A percentile compares a stretch with the other conserved stretches of the same genome.
phyloP scores from a whole-genome alignment of 2,113 vertebrate species.

The Daboia siamensis region DNA sequence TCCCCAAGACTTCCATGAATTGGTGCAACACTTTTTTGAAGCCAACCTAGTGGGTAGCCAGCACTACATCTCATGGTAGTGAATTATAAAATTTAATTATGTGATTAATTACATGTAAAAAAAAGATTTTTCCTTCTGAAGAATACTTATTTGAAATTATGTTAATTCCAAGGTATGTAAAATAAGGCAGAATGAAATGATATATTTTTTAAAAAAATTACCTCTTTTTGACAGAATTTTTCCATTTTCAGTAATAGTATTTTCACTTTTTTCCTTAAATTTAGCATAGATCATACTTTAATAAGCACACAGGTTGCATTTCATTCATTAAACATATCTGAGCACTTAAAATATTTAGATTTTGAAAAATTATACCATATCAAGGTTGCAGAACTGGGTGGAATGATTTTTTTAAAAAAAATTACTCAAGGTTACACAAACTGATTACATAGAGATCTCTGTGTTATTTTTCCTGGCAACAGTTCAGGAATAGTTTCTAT shows the following conservation, averaged over 20 bases:
- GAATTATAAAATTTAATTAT: not conserved
- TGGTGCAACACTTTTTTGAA: not conserved
- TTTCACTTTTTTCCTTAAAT: not conserved
- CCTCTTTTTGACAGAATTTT: not conserved
- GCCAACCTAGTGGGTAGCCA: not conserved
- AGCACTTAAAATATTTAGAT: not conserved
- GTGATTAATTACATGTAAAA: not conserved
- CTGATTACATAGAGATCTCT: not conserved
- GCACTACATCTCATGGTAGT: not conserved
- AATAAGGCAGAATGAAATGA: not conserved
- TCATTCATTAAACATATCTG: not conserved
- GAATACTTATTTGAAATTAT: not conserved
- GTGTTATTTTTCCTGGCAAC: not conserved
- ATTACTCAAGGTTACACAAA: not conserved
- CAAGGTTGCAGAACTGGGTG: not conserved
- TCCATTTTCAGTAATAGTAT: not conserved
- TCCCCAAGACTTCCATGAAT: not conserved
- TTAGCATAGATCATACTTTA: not conserved
- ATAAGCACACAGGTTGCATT: not conserved
- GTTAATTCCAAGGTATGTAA: not conserved
- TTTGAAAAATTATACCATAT: not conserved
- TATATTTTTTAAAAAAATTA: not conserved
- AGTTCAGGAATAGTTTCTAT: not conserved
- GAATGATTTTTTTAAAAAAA: not conserved
- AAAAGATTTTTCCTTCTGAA: not conserved